Evolutionary conservation across 2,888 invertebrate species (phyloP).

Genomic region (Epinotia bilunana): DNA sequence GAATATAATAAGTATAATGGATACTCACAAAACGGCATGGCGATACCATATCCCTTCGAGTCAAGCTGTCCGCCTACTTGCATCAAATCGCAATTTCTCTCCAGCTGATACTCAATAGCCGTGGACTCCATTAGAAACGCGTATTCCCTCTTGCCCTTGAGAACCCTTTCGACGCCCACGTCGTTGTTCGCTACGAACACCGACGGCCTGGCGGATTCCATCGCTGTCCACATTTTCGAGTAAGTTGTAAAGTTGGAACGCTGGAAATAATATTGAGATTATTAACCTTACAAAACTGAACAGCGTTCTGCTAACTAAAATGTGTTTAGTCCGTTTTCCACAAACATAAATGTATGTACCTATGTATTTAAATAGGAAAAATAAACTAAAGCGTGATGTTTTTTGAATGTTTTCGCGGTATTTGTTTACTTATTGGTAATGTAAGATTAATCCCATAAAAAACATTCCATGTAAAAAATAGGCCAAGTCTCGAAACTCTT

Average conservation of each 20-base stretch:
- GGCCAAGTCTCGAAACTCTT: no score
- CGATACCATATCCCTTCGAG: constrained; percentile 96
- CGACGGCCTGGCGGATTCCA: constrained; percentile 92
- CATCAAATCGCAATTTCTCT: constrained; percentile 92
- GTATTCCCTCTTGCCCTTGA: constrained; percentile 90
- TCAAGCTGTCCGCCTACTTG: constrained; percentile 92
- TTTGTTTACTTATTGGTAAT: no score
- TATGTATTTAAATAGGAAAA: no score
- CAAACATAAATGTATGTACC: no score
- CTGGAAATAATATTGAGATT: constrained; percentile 68
- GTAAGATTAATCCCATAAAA: no score
- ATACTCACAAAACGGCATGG: constrained; percentile 93
- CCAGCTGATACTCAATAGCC: constrained; percentile 95
- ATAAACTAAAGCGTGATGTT: no score
- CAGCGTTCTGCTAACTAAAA: no score
- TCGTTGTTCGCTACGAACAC: constrained; percentile 93
- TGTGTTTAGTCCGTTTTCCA: no score
- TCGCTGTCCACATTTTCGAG: constrained; percentile 96
- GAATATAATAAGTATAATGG: no score
- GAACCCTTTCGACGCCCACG: constrained; percentile 94
- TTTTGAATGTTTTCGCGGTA: no score
- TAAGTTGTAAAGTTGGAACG: constrained; percentile 95
- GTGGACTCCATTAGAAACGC: constrained; percentile 99
- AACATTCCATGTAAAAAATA: no score
- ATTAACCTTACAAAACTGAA: not conserved